Evolutionary conservation across 2,888 invertebrate genomes (phyloP).

Genomic region (Liodrosophila aerea): DNA sequence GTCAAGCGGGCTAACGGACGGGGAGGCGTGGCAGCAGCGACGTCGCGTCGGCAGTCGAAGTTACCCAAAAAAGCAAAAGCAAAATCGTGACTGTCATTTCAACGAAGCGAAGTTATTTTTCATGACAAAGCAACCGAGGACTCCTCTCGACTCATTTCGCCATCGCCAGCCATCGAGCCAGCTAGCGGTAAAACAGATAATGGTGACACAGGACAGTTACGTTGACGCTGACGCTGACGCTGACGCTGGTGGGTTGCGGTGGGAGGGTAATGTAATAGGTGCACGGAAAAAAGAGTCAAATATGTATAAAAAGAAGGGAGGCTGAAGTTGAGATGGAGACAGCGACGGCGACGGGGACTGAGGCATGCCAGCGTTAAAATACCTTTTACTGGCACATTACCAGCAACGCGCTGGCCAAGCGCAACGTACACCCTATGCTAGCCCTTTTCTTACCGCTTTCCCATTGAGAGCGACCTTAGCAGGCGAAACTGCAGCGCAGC

Average conservation of each 20-base stretch:
- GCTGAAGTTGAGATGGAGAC: background rate
- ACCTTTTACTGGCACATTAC: conserved; percentile 77
- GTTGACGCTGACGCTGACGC: no score
- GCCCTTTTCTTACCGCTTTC: background rate
- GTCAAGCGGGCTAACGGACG: conserved; percentile 3
- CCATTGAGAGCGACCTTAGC: background rate
- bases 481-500: conserved; percentile 47
- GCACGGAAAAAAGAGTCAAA: conserved; percentile 9
- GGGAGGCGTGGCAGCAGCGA: conserved; percentile 34
- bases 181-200: conserved; percentile 56
- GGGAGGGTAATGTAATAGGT: conserved; percentile 33
- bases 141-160: conserved; percentile 48
- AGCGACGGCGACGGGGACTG: conserved; percentile 2
- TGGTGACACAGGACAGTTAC: conserved; percentile 45
- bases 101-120: conserved; percentile 76
- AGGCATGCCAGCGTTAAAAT: conserved; percentile 71
- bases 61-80: conserved; percentile 63
- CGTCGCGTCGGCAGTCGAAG: conserved; percentile 28
- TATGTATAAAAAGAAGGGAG: background rate
- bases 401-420: conserved; percentile 43
- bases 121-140: conserved; percentile 72
- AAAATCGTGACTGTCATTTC: conserved; percentile 75
- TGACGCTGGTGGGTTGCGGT: background rate
- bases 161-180: conserved; percentile 19
- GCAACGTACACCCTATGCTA: background rate